These are phyloP conservation scores for Stenodema calcarata DNA, from an alignment of 2,888 invertebrate genomes.

Conservation along the genomic window DNA sequence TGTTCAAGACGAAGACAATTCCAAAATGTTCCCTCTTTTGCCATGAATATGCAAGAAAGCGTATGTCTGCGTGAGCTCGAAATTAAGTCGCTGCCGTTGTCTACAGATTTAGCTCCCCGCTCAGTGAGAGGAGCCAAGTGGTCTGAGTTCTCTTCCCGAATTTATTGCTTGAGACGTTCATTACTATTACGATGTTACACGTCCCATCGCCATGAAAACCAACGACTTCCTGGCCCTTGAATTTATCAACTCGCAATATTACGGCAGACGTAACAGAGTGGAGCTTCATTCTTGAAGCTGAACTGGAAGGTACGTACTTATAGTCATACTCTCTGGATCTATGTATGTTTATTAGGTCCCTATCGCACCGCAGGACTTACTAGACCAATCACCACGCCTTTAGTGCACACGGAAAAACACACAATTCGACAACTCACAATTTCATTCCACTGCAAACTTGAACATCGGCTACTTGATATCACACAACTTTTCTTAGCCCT, in stretches of 20 bases:
- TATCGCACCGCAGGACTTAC: no score
- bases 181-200: slow-evolving; percentile 8
- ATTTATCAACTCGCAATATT: neutral
- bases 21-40: slow-evolving; percentile 15
- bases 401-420: no score
- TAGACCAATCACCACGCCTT: no score
- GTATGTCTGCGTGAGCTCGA: slow-evolving; percentile 15
- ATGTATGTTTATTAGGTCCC: no score
- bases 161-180: slow-evolving; percentile 22
- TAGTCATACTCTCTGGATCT: no score
- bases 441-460: no score
- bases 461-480: no score
- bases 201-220: neutral
- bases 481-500: no score
- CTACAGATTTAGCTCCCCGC: slow-evolving; percentile 4
- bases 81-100: slow-evolving; percentile 27
- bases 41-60: slow-evolving; percentile 36
- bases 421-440: no score
- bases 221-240: neutral
- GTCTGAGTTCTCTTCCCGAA: slow-evolving; percentile 8
- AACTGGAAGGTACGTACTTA: neutral
- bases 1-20: slow-evolving; percentile 23
- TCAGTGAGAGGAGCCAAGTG: slow-evolving; percentile 1
- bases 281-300: neutral
- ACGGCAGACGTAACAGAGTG: neutral